These are phyloP conservation scores for Takifugu flavidus DNA, from an alignment of 2,113 vertebrate species.

Conservation along the genomic window DNA sequence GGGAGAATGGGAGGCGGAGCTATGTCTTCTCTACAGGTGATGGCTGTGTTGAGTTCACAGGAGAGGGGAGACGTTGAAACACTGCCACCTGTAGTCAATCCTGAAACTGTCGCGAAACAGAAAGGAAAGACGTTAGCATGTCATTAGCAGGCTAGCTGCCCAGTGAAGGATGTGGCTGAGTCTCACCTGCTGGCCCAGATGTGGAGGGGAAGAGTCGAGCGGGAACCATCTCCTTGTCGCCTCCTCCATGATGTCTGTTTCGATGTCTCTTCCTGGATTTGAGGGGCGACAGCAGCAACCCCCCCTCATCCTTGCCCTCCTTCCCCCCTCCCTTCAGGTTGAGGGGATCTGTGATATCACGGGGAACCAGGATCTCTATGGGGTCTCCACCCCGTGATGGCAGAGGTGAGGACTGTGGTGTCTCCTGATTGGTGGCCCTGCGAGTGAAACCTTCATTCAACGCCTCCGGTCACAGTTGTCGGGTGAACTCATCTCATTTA, in stretches of 20 bases:
- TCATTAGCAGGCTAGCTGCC: not conserved
- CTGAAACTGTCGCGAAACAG: constrained; percentile 20
- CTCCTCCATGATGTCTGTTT: constrained; percentile 70
- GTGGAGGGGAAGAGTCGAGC: constrained; percentile 31
- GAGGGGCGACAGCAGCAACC: constrained; percentile 74
- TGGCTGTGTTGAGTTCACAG: constrained; percentile 87
- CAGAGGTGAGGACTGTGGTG: constrained; percentile 86
- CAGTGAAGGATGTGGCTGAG: not conserved
- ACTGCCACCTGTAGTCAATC: constrained; percentile 33
- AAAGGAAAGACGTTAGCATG: not conserved
- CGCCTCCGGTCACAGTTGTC: too few species aligned
- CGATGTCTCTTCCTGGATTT: constrained; percentile 79
- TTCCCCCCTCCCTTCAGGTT: constrained; percentile 78
- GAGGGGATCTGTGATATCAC: constrained; percentile 89
- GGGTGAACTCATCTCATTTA: too few species aligned
- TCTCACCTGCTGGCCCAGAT: constrained; percentile 32
- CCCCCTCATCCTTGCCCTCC: constrained; percentile 55
- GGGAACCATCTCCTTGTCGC: not conserved
- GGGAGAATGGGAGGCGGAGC: constrained; percentile 80
- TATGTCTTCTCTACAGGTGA: constrained; percentile 86
- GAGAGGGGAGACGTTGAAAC: constrained; percentile 70
- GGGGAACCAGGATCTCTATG: constrained; percentile 88
- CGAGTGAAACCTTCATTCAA: not conserved
- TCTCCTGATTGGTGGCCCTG: constrained; percentile 82
- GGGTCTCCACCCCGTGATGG: constrained; percentile 80